phyloP scores from a whole-genome alignment of 2,888 invertebrate genomes.

The Troglohyphantes excavatus region DNA sequence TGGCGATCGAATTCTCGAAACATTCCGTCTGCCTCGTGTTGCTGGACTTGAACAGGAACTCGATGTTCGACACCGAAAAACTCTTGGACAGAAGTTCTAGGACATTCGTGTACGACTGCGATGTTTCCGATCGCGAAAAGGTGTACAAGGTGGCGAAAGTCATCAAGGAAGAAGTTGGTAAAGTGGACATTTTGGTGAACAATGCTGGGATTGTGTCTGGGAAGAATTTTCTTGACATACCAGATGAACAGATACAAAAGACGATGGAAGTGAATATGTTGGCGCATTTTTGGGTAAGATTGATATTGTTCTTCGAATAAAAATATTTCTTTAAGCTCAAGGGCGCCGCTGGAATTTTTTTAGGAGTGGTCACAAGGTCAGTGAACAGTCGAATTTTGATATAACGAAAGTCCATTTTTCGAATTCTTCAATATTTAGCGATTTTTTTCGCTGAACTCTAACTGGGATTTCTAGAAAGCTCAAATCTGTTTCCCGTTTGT shows the following conservation, averaged over 20 bases:
- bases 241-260: conserved; percentile 91
- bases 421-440: too few relatives aligned
- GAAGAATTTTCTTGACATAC: conserved; percentile 89
- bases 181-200: conserved; percentile 92
- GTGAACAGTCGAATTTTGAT: too few relatives aligned
- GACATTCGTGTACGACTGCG: conserved; percentile 87
- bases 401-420: too few relatives aligned
- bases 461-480: too few relatives aligned
- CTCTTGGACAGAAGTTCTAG: neutral
- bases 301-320: too few relatives aligned
- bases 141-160: conserved; percentile 90
- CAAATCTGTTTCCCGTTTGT: too few relatives aligned
- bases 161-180: conserved; percentile 90
- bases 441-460: too few relatives aligned
- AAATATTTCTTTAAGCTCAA: too few relatives aligned
- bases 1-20: conserved; percentile 62
- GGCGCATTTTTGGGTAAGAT: conserved; percentile 95
- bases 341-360: too few relatives aligned
- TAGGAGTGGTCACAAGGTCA: too few relatives aligned
- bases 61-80: conserved; percentile 40
- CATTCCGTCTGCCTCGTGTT: conserved; percentile 35
- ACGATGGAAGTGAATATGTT: conserved; percentile 95
- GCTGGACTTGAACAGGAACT: conserved; percentile 33
- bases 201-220: conserved; percentile 96
- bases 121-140: conserved; percentile 90